A percentile compares a stretch with the other conserved stretches of the same genome.
Conservation (phyloP, 2,888 invertebrate species). For the Cryptocheilus praepositus region DNA sequence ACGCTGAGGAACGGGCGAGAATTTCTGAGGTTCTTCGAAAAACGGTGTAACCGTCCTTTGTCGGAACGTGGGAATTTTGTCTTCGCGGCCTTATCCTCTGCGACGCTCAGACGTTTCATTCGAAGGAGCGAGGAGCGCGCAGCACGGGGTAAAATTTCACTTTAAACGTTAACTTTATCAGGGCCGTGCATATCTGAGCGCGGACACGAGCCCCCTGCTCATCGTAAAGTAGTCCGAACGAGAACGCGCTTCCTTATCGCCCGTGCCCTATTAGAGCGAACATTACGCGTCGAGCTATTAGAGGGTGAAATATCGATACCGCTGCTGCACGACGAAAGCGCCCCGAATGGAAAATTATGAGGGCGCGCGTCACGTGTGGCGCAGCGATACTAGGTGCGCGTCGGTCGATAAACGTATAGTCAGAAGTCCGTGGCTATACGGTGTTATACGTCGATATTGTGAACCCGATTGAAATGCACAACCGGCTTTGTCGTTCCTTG, state of each 20-base stretch:
- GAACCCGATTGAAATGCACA: slow-evolving; percentile 1
- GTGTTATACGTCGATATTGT: background rate
- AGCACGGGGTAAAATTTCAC: slow-evolving; percentile 8
- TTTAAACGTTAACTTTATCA: background rate
- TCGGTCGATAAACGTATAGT: slow-evolving; percentile 1
- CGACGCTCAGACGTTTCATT: too few species aligned
- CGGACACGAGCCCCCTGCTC: slow-evolving; percentile 15
- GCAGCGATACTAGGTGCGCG: background rate
- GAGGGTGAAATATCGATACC: slow-evolving; percentile 33
- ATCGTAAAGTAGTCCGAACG: slow-evolving; percentile 23
- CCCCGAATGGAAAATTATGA: slow-evolving; percentile 33
- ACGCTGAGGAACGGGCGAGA: too few species aligned
- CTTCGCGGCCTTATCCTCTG: too few species aligned
- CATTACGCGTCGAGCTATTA: slow-evolving; percentile 29
- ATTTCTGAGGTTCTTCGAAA: too few species aligned
- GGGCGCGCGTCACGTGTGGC: slow-evolving; percentile 2
- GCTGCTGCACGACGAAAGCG: slow-evolving; percentile 19
- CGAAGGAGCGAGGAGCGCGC: background rate
- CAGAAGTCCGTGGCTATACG: background rate
- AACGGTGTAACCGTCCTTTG: too few species aligned
- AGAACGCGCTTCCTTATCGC: slow-evolving; percentile 28
- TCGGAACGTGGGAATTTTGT: too few species aligned
- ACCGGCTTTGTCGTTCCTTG: slow-evolving; percentile 3
- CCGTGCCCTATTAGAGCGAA: slow-evolving; percentile 36
- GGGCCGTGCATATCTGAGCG: background rate